These are phyloP conservation scores for Pteronura brasiliensis DNA, from an alignment of 2,113 vertebrate species.

Conservation along the genomic window DNA sequence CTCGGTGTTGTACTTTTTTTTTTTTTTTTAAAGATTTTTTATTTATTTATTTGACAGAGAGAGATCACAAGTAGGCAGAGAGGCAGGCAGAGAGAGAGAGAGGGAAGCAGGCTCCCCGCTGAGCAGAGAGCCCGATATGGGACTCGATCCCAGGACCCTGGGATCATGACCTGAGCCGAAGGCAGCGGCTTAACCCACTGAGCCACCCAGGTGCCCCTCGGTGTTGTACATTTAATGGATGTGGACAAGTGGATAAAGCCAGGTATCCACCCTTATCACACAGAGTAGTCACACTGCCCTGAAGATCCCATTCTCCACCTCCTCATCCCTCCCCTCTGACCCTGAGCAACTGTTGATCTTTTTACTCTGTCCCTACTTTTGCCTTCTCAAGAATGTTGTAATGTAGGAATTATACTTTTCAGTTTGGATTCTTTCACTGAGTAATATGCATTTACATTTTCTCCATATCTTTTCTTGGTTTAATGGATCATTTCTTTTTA, in stretches of 20 bases:
- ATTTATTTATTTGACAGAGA: too few species aligned
- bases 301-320: not conserved
- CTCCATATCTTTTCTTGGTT: not conserved
- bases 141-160: too few species aligned
- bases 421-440: not conserved
- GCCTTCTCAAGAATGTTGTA: not conserved
- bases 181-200: too few species aligned
- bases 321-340: not conserved
- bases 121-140: too few species aligned
- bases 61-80: too few species aligned
- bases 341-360: not conserved
- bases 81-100: too few species aligned
- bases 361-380: not conserved
- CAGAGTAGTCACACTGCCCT: not conserved
- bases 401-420: not conserved
- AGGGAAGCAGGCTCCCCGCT: too few species aligned
- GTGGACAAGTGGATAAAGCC: not conserved
- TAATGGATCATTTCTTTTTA: not conserved
- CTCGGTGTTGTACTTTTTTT: not conserved
- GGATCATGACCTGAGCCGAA: too few species aligned
- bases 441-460: not conserved
- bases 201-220: too few species aligned
- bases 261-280: not conserved
- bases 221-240: not conserved
- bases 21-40: too few species aligned